These are phyloP conservation scores for Selenia dentaria DNA, from an alignment of 2,888 invertebrate species.

Conservation along the genomic window DNA sequence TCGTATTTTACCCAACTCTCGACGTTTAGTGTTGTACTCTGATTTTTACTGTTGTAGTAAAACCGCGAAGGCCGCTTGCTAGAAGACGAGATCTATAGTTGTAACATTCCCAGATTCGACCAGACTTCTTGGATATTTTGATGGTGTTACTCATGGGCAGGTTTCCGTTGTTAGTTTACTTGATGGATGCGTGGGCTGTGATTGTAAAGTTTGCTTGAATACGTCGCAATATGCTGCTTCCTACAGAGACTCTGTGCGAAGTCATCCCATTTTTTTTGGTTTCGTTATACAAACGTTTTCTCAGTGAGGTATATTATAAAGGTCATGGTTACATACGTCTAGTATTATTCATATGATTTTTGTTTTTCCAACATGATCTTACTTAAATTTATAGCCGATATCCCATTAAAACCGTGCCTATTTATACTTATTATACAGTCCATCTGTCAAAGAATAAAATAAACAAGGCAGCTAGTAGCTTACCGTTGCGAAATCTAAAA, in stretches of 20 bases:
- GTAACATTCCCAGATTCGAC: constrained; percentile 14
- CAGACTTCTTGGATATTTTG: constrained; percentile 30
- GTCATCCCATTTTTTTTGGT: no score
- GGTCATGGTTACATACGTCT: no score
- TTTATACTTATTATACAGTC: no score
- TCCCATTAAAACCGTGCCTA: no score
- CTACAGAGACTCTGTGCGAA: no score
- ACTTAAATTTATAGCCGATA: no score
- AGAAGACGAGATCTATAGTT: constrained; percentile 34
- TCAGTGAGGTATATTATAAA: no score
- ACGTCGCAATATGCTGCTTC: not conserved
- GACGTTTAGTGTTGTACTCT: constrained; percentile 75
- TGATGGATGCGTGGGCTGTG: constrained; percentile 23
- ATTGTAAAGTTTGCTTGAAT: constrained; percentile 9
- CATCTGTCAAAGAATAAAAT: no score
- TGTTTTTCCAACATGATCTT: no score
- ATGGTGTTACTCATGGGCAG: constrained; percentile 32
- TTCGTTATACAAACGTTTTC: no score
- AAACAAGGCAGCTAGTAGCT: not conserved
- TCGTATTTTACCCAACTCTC: constrained; percentile 64
- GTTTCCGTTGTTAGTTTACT: constrained; percentile 29
- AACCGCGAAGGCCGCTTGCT: constrained; percentile 62
- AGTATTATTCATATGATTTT: no score
- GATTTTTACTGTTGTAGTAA: constrained; percentile 70
- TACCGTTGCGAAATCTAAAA: constrained; percentile 7